These are phyloP conservation scores for Nemotelus nigrinus DNA, from an alignment of 2,888 invertebrate species.

Conservation along the genomic window DNA sequence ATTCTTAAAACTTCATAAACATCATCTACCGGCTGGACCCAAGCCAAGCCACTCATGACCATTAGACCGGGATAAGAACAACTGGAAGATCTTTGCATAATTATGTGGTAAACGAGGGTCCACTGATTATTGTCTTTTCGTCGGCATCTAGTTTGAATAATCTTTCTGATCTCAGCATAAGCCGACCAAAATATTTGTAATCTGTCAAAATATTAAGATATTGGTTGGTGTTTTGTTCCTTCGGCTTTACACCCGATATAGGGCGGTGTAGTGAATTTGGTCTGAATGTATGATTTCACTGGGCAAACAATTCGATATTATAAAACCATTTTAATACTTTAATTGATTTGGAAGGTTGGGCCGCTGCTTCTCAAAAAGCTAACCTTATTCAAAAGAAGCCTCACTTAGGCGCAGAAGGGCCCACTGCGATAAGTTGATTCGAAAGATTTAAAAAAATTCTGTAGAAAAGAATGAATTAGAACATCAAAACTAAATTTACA, in stretches of 20 bases:
- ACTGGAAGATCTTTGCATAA: background rate
- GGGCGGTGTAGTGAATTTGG: too few species aligned
- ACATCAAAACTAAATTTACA: too few species aligned
- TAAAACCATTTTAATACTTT: too few species aligned
- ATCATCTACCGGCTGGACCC: background rate
- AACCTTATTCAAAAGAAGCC: too few species aligned
- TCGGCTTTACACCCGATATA: background rate
- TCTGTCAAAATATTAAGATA: constrained; percentile 44
- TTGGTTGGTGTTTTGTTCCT: constrained; percentile 22
- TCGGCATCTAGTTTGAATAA: constrained; percentile 37
- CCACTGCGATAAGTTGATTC: too few species aligned
- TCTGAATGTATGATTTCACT: too few species aligned
- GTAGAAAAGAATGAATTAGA: too few species aligned
- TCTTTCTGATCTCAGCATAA: constrained; percentile 27
- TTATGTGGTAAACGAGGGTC: constrained; percentile 10
- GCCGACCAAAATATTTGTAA: constrained; percentile 44
- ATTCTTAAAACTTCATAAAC: constrained; percentile 27
- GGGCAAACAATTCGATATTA: too few species aligned
- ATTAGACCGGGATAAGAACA: background rate
- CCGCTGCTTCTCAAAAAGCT: too few species aligned
- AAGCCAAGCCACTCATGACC: background rate
- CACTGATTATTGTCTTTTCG: constrained; percentile 1
- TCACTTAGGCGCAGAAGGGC: too few species aligned
- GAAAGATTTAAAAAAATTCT: too few species aligned
- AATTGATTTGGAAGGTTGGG: too few species aligned